Conservation (phyloP, 2,113 vertebrate genomes). For the Carlito syrichta region DNA sequence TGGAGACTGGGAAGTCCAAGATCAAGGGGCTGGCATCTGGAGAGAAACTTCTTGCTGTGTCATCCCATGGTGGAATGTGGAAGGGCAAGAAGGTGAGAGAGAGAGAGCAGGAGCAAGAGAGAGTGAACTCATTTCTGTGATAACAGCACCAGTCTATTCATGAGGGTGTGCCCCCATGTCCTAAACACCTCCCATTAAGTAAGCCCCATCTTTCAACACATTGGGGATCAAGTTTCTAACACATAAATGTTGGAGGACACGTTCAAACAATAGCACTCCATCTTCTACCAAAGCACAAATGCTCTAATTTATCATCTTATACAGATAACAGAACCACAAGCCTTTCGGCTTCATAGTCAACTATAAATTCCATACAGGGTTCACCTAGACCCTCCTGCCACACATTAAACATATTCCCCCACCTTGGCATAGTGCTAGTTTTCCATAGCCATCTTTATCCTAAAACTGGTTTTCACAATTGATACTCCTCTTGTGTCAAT, state of each 20-base stretch:
- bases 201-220: neutral
- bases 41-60: neutral
- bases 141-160: no score
- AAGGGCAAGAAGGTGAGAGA: neutral
- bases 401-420: neutral
- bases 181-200: neutral
- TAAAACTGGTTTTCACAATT: constrained; percentile 59
- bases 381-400: neutral
- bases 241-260: neutral
- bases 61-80: neutral
- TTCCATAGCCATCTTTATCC: constrained; percentile 41
- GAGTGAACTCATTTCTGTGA: neutral
- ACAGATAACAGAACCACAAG: neutral
- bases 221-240: neutral
- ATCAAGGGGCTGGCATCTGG: neutral
- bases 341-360: neutral
- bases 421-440: neutral
- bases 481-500: constrained; percentile 57
- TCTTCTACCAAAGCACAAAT: neutral
- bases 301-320: neutral
- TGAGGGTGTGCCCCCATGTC: neutral
- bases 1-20: neutral
- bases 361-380: neutral
- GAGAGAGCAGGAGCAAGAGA: neutral
- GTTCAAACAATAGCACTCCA: neutral